These are phyloP conservation scores for Archocentrus centrarchus DNA, from an alignment of 2,113 vertebrate genomes.

Conservation along the genomic window DNA sequence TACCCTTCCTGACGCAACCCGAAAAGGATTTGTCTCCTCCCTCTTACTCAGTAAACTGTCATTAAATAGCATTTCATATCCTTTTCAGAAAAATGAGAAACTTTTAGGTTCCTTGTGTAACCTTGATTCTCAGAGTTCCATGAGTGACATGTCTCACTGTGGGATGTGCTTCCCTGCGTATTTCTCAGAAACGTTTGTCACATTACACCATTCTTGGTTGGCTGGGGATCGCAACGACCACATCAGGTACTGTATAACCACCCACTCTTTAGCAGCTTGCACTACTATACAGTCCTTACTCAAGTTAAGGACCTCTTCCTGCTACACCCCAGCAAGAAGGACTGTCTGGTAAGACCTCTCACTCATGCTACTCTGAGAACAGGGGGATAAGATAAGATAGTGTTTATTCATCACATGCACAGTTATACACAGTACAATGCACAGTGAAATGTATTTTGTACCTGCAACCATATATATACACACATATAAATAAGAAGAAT, in stretches of 20 bases:
- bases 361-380: background rate
- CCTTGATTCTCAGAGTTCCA: background rate
- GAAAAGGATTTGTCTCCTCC: background rate
- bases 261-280: background rate
- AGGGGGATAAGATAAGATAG: no score
- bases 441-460: no score
- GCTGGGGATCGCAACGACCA: background rate
- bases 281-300: background rate
- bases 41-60: background rate
- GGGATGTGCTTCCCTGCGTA: background rate
- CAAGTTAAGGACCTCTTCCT: background rate
- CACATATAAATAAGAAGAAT: no score
- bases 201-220: background rate
- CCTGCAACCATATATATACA: no score
- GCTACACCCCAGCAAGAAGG: background rate
- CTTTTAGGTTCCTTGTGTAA: background rate
- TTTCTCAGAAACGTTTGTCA: background rate
- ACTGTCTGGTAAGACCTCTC: background rate
- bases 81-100: constrained; percentile 1
- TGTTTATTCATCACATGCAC: no score
- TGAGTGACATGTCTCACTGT: background rate
- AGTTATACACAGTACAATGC: no score
- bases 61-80: background rate
- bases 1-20: background rate
- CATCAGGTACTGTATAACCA: background rate